A percentile compares a stretch with the other conserved stretches of the same genome.
Conservation (phyloP, 2,797 vertebrate species). For the Enteromius fasciolatus region DNA sequence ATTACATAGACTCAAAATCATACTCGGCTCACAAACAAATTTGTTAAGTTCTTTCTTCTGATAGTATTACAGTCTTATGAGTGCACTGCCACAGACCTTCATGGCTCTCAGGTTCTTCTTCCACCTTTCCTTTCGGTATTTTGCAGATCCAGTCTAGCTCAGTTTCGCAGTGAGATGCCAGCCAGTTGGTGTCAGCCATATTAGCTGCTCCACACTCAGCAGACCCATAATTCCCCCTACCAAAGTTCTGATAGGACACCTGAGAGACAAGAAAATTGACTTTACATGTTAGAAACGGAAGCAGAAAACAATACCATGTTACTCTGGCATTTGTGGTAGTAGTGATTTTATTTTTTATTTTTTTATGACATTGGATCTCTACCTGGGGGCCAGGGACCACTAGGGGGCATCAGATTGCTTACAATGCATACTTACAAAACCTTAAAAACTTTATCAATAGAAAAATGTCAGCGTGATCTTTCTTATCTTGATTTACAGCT, state of each 20-base stretch:
- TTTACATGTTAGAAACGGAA: background rate
- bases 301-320: background rate
- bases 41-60: background rate
- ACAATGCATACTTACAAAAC: background rate
- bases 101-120: conserved; percentile 80
- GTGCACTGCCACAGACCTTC: conserved; percentile 79
- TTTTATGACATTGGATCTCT: background rate
- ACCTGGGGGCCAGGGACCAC: background rate
- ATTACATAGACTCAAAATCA: conserved; percentile 7
- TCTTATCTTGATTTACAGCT: background rate
- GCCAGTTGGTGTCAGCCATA: conserved; percentile 91
- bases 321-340: background rate
- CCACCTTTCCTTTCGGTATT: conserved; percentile 88
- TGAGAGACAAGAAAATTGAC: conserved; percentile 60
- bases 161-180: conserved; percentile 90
- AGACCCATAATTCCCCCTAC: conserved; percentile 84
- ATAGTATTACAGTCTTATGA: background rate
- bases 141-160: conserved; percentile 98
- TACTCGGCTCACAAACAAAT: background rate
- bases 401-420: background rate
- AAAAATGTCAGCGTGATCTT: background rate
- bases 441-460: background rate
- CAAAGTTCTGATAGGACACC: conserved; percentile 95
- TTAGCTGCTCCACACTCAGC: conserved; percentile 87
- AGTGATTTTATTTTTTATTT: background rate